phyloP scores from a whole-genome alignment of 2,113 vertebrate genomes.

The Taurulus bubalis region DNA sequence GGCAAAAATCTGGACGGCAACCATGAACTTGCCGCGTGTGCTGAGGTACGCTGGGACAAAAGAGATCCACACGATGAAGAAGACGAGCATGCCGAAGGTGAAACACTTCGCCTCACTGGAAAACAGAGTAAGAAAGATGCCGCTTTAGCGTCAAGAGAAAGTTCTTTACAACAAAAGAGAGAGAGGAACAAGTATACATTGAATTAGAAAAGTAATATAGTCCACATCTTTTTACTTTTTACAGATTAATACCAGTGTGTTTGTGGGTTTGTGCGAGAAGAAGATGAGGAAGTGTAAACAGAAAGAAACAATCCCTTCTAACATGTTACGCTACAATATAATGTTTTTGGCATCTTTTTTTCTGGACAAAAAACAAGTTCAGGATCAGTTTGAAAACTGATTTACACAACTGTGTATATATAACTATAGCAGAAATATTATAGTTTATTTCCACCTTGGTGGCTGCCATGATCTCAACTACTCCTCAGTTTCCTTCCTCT shows the following conservation, averaged over 20 bases:
- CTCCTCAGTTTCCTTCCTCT: neutral
- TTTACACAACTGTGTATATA: neutral
- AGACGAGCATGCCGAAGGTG: slow-evolving; percentile 89
- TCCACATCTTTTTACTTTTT: neutral
- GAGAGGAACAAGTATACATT: neutral
- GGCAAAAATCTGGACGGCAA: slow-evolving; percentile 91
- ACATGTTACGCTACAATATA: neutral
- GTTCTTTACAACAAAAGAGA: neutral
- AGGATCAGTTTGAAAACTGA: neutral
- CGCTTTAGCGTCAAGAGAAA: neutral
- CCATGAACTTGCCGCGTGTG: slow-evolving; percentile 91
- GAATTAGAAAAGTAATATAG: neutral
- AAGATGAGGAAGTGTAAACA: neutral
- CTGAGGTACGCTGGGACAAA: slow-evolving; percentile 91
- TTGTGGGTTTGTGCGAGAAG: neutral
- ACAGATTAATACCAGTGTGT: neutral
- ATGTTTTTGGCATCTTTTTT: neutral
- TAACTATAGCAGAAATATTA: neutral
- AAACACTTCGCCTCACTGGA: slow-evolving; percentile 86
- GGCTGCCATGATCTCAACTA: neutral
- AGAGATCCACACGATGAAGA: slow-evolving; percentile 92
- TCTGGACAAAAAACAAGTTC: neutral
- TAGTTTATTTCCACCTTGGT: neutral
- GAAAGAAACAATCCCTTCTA: neutral
- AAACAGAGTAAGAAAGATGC: slow-evolving; percentile 3